A percentile compares a stretch with the other conserved stretches of the same genome.
Evolutionary conservation across 2,113 vertebrate species (phyloP).

Genomic region (Brachypodius melanocephalos): DNA sequence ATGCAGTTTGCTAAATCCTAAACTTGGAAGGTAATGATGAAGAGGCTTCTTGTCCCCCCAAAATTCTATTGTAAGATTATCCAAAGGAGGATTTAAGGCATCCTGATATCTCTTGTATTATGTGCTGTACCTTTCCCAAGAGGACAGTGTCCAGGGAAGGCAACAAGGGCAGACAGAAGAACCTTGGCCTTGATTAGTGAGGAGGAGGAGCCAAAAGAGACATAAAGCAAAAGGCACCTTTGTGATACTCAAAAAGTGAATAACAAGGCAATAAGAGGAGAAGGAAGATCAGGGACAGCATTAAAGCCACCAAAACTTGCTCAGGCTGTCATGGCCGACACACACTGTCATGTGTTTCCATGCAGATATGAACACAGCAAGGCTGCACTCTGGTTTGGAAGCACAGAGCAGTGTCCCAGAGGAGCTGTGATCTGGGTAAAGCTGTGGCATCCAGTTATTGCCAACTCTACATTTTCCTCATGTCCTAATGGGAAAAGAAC

Average conservation of each 20-base stretch:
- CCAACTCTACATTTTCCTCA: background rate
- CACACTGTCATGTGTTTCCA: background rate
- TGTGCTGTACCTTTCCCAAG: background rate
- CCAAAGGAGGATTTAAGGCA: background rate
- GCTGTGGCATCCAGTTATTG: background rate
- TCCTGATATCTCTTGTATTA: background rate
- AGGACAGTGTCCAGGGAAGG: background rate
- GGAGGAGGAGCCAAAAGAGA: background rate
- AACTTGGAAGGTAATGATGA: background rate
- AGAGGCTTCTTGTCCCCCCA: fast-evolving
- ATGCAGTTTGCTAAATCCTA: background rate
- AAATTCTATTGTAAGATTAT: background rate
- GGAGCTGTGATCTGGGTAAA: background rate
- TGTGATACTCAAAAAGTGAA: background rate
- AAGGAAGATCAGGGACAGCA: background rate
- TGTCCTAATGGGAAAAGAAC: background rate
- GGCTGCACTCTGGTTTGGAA: background rate
- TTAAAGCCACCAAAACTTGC: background rate
- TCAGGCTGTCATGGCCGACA: background rate
- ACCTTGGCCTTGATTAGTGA: background rate
- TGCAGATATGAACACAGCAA: background rate
- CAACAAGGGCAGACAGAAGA: background rate
- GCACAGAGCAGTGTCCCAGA: background rate
- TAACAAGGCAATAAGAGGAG: background rate
- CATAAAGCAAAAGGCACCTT: background rate